These are phyloP conservation scores for Napeogenes sylphis DNA, from an alignment of 2,888 invertebrate species.

Conservation along the genomic window DNA sequence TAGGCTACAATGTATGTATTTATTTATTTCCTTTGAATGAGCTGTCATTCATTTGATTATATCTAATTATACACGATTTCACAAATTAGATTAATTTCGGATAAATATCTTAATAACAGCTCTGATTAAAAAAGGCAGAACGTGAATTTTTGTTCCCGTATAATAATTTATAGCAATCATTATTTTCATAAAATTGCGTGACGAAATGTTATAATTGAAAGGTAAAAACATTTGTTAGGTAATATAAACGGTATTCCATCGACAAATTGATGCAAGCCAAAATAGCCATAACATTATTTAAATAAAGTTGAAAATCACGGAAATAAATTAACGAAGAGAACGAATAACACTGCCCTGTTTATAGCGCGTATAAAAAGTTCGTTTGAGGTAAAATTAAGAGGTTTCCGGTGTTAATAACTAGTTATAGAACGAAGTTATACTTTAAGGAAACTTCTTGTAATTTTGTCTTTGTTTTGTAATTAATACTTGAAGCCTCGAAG, in stretches of 20 bases:
- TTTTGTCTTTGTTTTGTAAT: conserved; percentile 11
- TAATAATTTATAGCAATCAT: conserved; percentile 26
- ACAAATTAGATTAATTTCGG: background rate
- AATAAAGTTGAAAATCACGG: background rate
- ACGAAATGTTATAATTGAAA: conserved; percentile 32
- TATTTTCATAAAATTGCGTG: conserved; percentile 31
- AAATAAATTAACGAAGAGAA: conserved; percentile 10
- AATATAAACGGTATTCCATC: conserved; percentile 20
- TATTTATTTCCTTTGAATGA: too few relatives aligned
- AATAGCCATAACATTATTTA: background rate
- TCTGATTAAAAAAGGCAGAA: conserved; percentile 16
- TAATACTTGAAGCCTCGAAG: conserved; percentile 3
- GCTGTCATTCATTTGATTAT: too few relatives aligned
- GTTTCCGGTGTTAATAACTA: conserved; percentile 38
- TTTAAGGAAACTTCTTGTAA: conserved; percentile 11
- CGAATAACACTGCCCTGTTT: conserved; percentile 19
- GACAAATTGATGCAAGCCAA: background rate
- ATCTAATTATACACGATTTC: too few relatives aligned
- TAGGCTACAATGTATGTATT: too few relatives aligned
- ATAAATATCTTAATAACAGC: conserved; percentile 3
- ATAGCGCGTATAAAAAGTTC: conserved; percentile 30
- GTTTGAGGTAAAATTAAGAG: conserved; percentile 38
- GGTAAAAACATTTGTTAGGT: conserved; percentile 23
- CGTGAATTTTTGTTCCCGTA: conserved; percentile 20
- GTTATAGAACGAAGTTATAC: conserved; percentile 28